These are phyloP conservation scores for Cathartes aura DNA, from an alignment of 2,113 vertebrate species.

Conservation along the genomic window DNA sequence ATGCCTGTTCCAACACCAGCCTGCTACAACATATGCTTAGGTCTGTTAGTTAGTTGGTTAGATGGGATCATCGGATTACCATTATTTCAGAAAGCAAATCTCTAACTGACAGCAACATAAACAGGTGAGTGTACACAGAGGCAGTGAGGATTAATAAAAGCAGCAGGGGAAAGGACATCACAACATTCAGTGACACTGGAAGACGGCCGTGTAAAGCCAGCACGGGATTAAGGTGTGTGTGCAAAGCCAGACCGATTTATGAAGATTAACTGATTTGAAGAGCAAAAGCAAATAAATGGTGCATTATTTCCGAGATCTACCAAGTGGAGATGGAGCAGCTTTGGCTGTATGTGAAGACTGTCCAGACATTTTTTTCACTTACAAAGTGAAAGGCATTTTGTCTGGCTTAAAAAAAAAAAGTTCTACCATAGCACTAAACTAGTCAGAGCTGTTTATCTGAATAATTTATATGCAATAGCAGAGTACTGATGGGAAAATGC, in stretches of 20 bases:
- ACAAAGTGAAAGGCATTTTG: neutral
- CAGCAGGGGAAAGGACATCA: neutral
- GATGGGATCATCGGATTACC: neutral
- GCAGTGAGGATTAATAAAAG: neutral
- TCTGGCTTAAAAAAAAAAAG: neutral
- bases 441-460: neutral
- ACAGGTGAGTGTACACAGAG: neutral
- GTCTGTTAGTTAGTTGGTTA: neutral
- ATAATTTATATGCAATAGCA: neutral
- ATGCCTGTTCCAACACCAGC: neutral
- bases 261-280: neutral
- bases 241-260: neutral
- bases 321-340: neutral
- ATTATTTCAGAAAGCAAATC: neutral
- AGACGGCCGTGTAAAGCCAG: neutral
- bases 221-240: rapidly evolving
- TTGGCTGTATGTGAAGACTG: neutral
- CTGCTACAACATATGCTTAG: neutral
- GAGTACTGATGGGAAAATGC: neutral
- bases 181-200: neutral
- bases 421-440: neutral
- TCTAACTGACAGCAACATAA: neutral
- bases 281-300: neutral
- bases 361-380: neutral
- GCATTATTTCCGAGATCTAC: neutral